Base-by-base conservation (phyloP, 2,797 vertebrate genomes). In the Tiaroga cobitis region DNA sequence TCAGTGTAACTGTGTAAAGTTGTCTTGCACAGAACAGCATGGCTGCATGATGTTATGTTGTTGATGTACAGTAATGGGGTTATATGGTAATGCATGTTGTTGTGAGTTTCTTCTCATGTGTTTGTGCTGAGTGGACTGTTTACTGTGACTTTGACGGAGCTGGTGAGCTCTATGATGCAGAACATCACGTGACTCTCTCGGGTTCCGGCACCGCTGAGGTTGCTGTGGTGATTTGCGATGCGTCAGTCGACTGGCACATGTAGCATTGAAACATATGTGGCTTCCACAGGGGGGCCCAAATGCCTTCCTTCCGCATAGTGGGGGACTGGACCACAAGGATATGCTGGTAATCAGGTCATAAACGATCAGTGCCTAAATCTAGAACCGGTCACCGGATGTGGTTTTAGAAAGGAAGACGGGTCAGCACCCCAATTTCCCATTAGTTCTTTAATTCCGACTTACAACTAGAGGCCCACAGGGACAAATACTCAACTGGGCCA, bases 221-320 rank as follows among this genome's bases (percentile, higher is more conserved):
- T 86, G 49, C 78, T 41, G 29, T 43, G 51, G 85, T 73, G 70
- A 84, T 61, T 72, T 43, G 13, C 37, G 78, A 80, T 51, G 83
- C 74, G 87, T 89, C 87, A 90, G 83, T 74, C 80, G 19, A 61
- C 83, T 87, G 88, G 89, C 86, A 86, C 54, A 24, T 24, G 54
- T 29, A 73, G 82, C 21, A 49, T 61, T 11, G 69, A 67, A 86
- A 88, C 91, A 91, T 91, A 91, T 89, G 91, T 82, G 87, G 26
- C 26, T 54, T 80, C 85, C 41, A 54, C 51, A 65, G 41, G 84
- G 87, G 90, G 86, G 46, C 46, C 34, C 69, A 84, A 78, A 76
- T 70, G 80, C 56, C 87, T 91, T 91, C 89, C 89, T 90, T 86
- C 43, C 70, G 41, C 85, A 15, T 85, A 49, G 87, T 85, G 73